These are phyloP conservation scores for Microplitis demolitor DNA, from an alignment of 1,140 invertebrate genomes.

Conservation along the genomic window DNA sequence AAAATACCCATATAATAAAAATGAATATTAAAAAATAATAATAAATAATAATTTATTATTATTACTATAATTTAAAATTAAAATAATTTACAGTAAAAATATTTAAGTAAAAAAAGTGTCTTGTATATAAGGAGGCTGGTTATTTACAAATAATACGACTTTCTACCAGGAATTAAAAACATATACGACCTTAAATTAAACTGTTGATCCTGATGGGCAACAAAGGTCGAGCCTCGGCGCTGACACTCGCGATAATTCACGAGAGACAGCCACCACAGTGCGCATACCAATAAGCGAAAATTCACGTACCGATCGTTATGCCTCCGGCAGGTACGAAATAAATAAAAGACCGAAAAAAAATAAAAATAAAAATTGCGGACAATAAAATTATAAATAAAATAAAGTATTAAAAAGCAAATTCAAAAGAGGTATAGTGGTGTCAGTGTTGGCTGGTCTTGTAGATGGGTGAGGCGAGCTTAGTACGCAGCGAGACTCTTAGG, in stretches of 20 bases:
- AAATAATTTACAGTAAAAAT: background rate
- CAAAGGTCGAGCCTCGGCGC: slow-evolving; percentile 35
- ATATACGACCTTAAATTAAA: slow-evolving; percentile 57
- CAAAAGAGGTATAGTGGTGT: background rate
- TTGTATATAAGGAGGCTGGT: background rate
- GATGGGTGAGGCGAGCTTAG: background rate
- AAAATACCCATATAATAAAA: too few species aligned
- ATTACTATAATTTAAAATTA: too few species aligned
- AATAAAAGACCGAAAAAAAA: slow-evolving; percentile 32
- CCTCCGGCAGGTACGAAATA: slow-evolving; percentile 28
- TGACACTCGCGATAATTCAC: slow-evolving; percentile 55
- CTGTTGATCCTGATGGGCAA: slow-evolving; percentile 45
- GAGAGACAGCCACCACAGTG: slow-evolving; percentile 42
- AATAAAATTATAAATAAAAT: too few species aligned
- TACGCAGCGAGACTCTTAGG: slow-evolving; percentile 11
- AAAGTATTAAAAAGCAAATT: background rate
- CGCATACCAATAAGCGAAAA: slow-evolving; percentile 53
- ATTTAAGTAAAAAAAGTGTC: background rate
- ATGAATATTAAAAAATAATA: too few species aligned
- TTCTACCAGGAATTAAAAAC: slow-evolving; percentile 53
- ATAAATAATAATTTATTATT: too few species aligned
- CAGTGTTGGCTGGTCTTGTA: too few species aligned
- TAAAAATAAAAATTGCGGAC: background rate
- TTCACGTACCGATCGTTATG: slow-evolving; percentile 33
- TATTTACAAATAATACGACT: slow-evolving; percentile 43